These are phyloP conservation scores for Phrynocephalus forsythii DNA, from an alignment of 2,797 vertebrate genomes.

Conservation along the genomic window DNA sequence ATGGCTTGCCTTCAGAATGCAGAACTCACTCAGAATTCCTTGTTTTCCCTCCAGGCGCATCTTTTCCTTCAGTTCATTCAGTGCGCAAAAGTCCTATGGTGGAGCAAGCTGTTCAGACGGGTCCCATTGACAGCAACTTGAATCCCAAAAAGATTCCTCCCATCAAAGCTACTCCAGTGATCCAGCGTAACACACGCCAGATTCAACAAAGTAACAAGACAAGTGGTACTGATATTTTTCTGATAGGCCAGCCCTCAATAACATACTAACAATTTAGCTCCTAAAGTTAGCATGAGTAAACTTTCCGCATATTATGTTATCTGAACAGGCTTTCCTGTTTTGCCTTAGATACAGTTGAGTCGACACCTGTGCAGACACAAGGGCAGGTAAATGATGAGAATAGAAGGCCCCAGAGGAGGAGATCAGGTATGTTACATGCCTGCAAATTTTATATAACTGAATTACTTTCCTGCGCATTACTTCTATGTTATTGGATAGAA, in stretches of 20 bases:
- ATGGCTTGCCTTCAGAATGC: not conserved
- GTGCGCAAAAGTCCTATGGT: constrained; percentile 91
- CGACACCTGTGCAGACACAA: constrained; percentile 75
- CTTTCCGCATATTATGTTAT: not conserved
- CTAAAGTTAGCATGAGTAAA: not conserved
- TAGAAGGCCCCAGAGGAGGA: constrained; percentile 84
- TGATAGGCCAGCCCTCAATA: not conserved
- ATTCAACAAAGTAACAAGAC: constrained; percentile 69
- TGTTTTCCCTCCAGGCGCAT: constrained; percentile 75
- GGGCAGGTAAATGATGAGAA: constrained; percentile 86
- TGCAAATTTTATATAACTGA: not conserved
- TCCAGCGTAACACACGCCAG: constrained; percentile 74
- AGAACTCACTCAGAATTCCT: constrained; percentile 8
- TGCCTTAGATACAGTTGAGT: constrained; percentile 73
- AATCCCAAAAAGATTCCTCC: constrained; percentile 80
- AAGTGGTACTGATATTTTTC: constrained; percentile 47
- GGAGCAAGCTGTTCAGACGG: constrained; percentile 95
- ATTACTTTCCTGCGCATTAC: not conserved
- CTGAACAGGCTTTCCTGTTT: constrained; percentile 51
- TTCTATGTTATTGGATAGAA: constrained; percentile 1
- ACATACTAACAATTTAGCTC: not conserved
- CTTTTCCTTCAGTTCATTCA: constrained; percentile 83
- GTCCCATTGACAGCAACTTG: constrained; percentile 80
- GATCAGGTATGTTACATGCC: constrained; percentile 83
- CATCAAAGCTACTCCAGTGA: constrained; percentile 71